Evolutionary conservation across 2,888 invertebrate genomes (phyloP).

Genomic region (Temnothorax rugatulus): DNA sequence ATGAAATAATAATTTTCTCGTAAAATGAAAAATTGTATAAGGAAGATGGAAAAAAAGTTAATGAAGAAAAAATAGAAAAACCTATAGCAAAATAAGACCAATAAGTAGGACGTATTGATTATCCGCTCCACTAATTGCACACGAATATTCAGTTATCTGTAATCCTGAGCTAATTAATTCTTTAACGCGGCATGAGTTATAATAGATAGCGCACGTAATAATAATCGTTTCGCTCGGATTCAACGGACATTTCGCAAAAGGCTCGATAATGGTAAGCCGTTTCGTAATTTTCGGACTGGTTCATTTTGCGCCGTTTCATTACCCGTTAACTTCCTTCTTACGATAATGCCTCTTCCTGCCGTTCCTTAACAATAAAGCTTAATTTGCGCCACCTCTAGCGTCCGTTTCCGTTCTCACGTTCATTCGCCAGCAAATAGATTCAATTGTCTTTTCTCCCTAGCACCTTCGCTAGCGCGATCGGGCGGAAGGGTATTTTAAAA

Average conservation of each 20-base stretch:
- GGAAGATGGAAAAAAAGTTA: background rate
- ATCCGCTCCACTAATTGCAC: background rate
- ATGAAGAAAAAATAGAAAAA: background rate
- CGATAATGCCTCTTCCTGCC: constrained; percentile 64
- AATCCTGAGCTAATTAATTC: constrained; percentile 8
- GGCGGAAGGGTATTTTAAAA: background rate
- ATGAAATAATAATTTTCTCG: constrained; percentile 14
- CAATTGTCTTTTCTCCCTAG: constrained; percentile 57
- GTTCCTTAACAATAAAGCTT: constrained; percentile 66
- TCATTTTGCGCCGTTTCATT: constrained; percentile 39
- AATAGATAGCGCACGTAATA: constrained; percentile 4
- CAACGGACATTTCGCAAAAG: constrained; percentile 13
- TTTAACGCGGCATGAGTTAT: constrained; percentile 18
- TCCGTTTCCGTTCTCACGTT: constrained; percentile 66
- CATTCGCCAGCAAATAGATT: constrained; percentile 55
- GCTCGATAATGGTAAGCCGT: constrained; percentile 8
- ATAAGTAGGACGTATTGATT: background rate
- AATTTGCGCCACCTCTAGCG: constrained; percentile 59
- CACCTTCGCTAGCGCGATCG: background rate
- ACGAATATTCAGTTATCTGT: background rate
- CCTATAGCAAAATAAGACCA: background rate
- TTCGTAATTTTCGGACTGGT: constrained; percentile 34
- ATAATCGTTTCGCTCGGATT: background rate
- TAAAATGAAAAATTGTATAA: background rate
- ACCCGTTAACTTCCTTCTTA: constrained; percentile 63